Base-by-base conservation (phyloP, 2,888 invertebrate genomes). In the Acleris emargana region DNA sequence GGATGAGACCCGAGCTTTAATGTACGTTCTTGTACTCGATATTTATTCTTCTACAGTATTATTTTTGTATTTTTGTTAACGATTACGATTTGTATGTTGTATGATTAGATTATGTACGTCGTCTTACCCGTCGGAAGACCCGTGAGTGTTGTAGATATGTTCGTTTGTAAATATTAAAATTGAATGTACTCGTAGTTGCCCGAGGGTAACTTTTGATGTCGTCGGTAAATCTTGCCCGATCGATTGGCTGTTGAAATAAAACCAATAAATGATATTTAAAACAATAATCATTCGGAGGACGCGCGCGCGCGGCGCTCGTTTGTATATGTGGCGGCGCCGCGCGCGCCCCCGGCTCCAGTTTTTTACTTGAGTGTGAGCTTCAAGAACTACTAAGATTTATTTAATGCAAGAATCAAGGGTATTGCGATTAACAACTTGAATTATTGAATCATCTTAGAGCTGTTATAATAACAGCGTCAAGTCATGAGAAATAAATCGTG, bases 1-100 rank as follows among this genome's bases (percentile, higher is more conserved):
- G 58, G 58, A 32, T 32, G 49, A 50, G 20, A 42, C 45, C 58
- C 49, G 55, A 78, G 78, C 74, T 79, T 75, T 75, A 75, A 76
- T 73, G 73, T 76, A 81, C 76, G 72, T 66, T 78, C 72, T 73
- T 75, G 77, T 77, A 74, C 74, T 74, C 71, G 71, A 80, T 83
- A 86, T 87, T 86, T 86, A 86, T 86, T 86, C 73, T 82, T 86
- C 74, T 82, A 79, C 89, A 89, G 90, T 89, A 90, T 89, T 90
- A 89, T 86, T 86, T 78, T 87, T 86, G 82, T 87, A 86, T 84
- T 80, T 78, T 75, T 74, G 79, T 78, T 82, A 79, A 82, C 80
- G 82, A 83, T 74, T 80, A 79, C 81, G 81, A 76, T 75, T 68
- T 68, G 69, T 73, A 77, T 72, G 71, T 74, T 74, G 72, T 62